These are phyloP conservation scores for Epizoanthus illoricatus DNA, from an alignment of 92 coral and sea anemone species.

Conservation along the genomic window DNA sequence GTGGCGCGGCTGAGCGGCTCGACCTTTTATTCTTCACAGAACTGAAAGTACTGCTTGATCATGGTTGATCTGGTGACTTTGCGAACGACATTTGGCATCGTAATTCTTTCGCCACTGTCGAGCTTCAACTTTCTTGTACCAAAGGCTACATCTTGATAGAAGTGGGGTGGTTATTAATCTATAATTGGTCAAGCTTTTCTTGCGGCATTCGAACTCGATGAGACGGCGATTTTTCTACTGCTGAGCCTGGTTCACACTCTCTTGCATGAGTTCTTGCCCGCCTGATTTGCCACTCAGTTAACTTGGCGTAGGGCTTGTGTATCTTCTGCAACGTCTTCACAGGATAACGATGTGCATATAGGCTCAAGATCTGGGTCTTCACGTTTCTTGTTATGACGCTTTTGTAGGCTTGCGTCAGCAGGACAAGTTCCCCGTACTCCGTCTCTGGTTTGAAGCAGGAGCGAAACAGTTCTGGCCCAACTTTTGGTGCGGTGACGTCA, in stretches of 20 bases:
- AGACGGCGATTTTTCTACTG: conserved; percentile 43
- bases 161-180: conserved; percentile 23
- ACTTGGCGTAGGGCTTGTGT: conserved; percentile 59
- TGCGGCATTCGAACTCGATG: conserved; percentile 60
- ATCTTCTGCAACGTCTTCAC: conserved; percentile 16
- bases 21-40: conserved; percentile 58
- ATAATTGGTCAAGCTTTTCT: conserved; percentile 64
- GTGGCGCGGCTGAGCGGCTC: conserved; percentile 66
- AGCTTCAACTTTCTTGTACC: conserved; percentile 69
- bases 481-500: conserved; percentile 41
- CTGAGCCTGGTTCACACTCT: conserved; percentile 58
- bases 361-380: no score
- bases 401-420: conserved; percentile 28
- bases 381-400: conserved; percentile 26
- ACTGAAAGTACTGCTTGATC: conserved; percentile 61
- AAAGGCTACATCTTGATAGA: conserved; percentile 74
- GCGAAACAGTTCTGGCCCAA: conserved; percentile 15
- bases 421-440: background rate
- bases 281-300: conserved; percentile 69
- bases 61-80: conserved; percentile 75
- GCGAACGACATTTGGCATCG: conserved; percentile 69
- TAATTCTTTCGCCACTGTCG: conserved; percentile 54
- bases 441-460: conserved; percentile 1
- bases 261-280: conserved; percentile 65
- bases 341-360: no score